These are phyloP conservation scores for Drosophila murphyi DNA, from an alignment of 1,140 invertebrate genomes.

Conservation along the genomic window DNA sequence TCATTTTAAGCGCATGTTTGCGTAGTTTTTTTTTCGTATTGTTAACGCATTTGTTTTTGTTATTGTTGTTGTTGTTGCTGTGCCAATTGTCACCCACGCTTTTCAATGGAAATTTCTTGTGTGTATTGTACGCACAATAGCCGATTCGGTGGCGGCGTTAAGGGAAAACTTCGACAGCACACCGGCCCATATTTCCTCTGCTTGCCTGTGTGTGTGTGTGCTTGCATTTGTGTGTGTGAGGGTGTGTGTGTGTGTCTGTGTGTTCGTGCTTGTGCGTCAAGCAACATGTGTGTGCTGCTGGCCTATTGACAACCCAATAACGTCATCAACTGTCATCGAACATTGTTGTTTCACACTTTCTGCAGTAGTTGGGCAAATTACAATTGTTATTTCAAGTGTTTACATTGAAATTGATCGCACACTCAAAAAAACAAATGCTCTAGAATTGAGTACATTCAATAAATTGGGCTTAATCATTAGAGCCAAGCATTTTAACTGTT, in stretches of 20 bases:
- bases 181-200: slow-evolving; percentile 34
- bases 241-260: not conserved
- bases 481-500: no score
- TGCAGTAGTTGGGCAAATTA: slow-evolving; percentile 67
- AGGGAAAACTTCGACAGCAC: slow-evolving; percentile 35
- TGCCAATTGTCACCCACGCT: slow-evolving; percentile 26
- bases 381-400: slow-evolving; percentile 71
- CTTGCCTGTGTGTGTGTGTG: not conserved
- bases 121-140: slow-evolving; percentile 14
- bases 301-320: slow-evolving; percentile 64
- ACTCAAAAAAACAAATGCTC: not conserved
- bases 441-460: no score
- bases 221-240: slow-evolving; percentile 7
- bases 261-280: not conserved
- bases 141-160: not conserved
- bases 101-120: slow-evolving; percentile 52
- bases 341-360: slow-evolving; percentile 63
- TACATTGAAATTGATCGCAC: slow-evolving; percentile 65
- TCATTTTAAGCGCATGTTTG: slow-evolving; percentile 71
- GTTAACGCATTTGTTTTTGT: slow-evolving; percentile 32
- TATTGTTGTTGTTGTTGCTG: slow-evolving; percentile 15
- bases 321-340: slow-evolving; percentile 72
- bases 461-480: no score
- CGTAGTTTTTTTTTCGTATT: slow-evolving; percentile 37
- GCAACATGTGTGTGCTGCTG: slow-evolving; percentile 39